A percentile compares a stretch with the other conserved stretches of the same genome.
Evolutionary conservation across 1,140 invertebrate species (phyloP).

Genomic region (Cyclargus thomasi): DNA sequence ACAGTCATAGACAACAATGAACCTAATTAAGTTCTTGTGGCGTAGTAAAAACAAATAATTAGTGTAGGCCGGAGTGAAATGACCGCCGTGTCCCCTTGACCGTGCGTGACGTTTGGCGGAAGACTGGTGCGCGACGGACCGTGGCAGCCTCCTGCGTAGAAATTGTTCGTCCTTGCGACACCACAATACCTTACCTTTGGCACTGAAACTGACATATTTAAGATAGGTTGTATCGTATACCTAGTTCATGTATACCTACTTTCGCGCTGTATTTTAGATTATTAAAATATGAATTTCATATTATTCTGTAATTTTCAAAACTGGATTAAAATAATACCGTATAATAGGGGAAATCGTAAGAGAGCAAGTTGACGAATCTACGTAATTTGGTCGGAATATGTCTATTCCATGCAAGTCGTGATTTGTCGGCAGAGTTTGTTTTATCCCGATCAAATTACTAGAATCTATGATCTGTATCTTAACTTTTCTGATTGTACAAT

Average conservation of each 20-base stretch:
- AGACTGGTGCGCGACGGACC: conserved; percentile 50
- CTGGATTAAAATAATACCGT: too few relatives aligned
- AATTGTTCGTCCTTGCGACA: conserved; percentile 65
- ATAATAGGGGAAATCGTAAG: too few relatives aligned
- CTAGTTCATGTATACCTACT: neutral
- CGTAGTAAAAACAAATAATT: conserved; percentile 9
- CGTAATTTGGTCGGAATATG: too few relatives aligned
- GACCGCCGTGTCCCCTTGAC: conserved; percentile 55
- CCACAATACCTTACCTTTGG: conserved; percentile 52
- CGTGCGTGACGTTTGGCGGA: conserved; percentile 56
- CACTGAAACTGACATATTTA: conserved; percentile 36
- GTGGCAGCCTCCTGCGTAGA: conserved; percentile 63
- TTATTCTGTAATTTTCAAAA: too few relatives aligned
- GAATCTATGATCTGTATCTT: too few relatives aligned
- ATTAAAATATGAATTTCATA: too few relatives aligned
- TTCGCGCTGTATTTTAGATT: neutral
- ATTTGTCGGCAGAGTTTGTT: too few relatives aligned
- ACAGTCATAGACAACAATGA: neutral
- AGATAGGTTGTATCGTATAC: neutral
- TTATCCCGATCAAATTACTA: too few relatives aligned
- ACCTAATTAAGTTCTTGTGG: conserved; percentile 2
- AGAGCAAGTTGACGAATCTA: too few relatives aligned
- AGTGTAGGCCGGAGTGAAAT: conserved; percentile 39
- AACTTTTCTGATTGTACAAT: too few relatives aligned
- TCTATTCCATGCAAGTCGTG: too few relatives aligned